Conservation (phyloP, 2,113 vertebrate species). For the Rousettus leschenaultii region DNA sequence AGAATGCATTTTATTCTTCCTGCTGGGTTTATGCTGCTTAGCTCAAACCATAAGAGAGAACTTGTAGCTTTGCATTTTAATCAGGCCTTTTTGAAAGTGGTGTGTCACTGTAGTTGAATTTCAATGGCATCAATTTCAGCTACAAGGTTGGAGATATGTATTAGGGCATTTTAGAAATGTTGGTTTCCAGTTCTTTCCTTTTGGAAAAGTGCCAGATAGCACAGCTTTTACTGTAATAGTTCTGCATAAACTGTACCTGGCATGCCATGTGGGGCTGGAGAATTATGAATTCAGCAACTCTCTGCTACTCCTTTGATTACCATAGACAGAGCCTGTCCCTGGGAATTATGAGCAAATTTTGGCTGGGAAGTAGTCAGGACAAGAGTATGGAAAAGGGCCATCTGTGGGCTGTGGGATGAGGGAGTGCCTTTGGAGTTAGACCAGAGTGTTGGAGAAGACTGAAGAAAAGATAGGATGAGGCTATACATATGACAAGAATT, state of each 20-base stretch:
- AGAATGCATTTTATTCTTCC: conserved; percentile 15
- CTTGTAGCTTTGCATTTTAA: conserved; percentile 59
- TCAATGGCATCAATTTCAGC: conserved; percentile 50
- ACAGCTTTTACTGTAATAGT: conserved; percentile 69
- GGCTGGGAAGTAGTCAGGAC: not conserved
- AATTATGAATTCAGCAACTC: conserved; percentile 66
- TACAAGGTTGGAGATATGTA: conserved; percentile 48
- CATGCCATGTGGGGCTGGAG: conserved; percentile 54
- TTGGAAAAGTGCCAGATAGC: conserved; percentile 60
- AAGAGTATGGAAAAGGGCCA: conserved; percentile 39
- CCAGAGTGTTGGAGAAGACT: not conserved
- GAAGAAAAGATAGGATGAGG: not conserved
- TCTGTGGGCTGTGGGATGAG: not conserved
- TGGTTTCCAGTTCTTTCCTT: conserved; percentile 57
- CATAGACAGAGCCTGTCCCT: conserved; percentile 41
- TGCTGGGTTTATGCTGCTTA: not conserved
- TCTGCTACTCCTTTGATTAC: conserved; percentile 53
- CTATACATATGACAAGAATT: not conserved
- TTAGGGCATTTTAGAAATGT: conserved; percentile 52
- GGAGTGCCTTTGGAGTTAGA: not conserved
- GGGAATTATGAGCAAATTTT: conserved; percentile 38
- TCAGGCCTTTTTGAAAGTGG: conserved; percentile 48
- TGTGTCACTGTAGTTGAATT: conserved; percentile 43
- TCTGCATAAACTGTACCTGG: conserved; percentile 61
- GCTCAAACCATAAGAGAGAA: conserved; percentile 19